Conservation (phyloP, 2,113 vertebrate species). For the Pelecanus crispus region DNA sequence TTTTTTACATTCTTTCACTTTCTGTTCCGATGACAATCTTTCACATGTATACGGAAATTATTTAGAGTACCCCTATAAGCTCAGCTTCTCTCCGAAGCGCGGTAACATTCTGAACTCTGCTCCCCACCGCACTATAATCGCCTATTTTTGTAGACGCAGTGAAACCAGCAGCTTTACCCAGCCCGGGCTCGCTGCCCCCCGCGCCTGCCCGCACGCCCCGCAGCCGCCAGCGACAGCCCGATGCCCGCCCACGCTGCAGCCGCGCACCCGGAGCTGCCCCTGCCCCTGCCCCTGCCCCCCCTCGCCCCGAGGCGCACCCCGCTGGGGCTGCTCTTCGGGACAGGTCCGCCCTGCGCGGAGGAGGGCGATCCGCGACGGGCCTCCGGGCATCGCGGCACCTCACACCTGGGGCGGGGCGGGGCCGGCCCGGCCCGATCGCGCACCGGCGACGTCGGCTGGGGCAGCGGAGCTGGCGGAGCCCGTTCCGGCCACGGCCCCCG, state of each 20-base stretch:
- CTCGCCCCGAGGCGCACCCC: not conserved
- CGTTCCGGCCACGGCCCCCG: not conserved
- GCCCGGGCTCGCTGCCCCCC: not conserved
- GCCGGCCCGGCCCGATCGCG: no score
- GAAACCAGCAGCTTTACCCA: not conserved
- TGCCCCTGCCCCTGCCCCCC: not conserved
- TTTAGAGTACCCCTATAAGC: fast-evolving
- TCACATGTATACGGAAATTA: fast-evolving
- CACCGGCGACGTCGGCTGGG: not conserved
- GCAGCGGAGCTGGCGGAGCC: not conserved
- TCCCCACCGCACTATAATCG: fast-evolving
- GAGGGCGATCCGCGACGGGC: not conserved
- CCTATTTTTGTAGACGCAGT: not conserved
- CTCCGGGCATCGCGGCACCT: not conserved
- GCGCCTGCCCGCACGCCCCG: not conserved
- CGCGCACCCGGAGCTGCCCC: not conserved
- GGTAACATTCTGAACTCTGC: not conserved
- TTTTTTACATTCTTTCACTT: not conserved
- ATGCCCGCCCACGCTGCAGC: not conserved
- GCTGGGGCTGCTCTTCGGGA: not conserved
- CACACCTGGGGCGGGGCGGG: not conserved
- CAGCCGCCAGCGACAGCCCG: fast-evolving
- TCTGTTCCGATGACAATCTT: not conserved
- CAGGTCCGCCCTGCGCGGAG: not conserved
- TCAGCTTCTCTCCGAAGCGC: not conserved